A percentile compares a stretch with the other conserved stretches of the same genome.
Conservation (phyloP, 2,888 invertebrate species). For the Lepidocyrtinus sp. region DNA sequence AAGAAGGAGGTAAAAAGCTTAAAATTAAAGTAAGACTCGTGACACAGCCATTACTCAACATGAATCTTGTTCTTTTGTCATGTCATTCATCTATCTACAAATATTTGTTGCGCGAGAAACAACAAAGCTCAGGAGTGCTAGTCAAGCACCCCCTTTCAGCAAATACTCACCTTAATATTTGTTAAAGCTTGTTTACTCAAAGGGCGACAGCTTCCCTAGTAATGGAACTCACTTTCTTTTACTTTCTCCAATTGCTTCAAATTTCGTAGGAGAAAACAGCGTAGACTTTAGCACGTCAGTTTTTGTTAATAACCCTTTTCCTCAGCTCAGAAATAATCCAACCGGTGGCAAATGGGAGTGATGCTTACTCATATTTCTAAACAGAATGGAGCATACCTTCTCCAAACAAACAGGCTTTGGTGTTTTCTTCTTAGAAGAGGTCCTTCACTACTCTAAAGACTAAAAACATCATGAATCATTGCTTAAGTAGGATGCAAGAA, state of each 20-base stretch:
- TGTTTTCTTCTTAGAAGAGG: neutral
- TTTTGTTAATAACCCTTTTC: constrained; percentile 25
- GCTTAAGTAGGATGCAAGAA: constrained; percentile 10
- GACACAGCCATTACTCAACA: constrained; percentile 5
- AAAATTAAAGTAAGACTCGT: neutral
- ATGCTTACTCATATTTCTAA: neutral
- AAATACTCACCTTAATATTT: too few species aligned
- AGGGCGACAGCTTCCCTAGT: neutral
- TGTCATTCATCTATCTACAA: neutral
- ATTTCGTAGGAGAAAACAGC: neutral
- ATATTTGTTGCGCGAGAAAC: neutral
- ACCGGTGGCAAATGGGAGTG: constrained; percentile 19
- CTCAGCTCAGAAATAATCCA: constrained; percentile 30
- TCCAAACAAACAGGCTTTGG: neutral
- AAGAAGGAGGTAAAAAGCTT: neutral
- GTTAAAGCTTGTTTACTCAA: too few species aligned
- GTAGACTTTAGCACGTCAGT: neutral
- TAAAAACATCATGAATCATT: constrained; percentile 6
- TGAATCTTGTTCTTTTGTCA: neutral
- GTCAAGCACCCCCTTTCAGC: too few species aligned
- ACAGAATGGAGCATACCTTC: neutral
- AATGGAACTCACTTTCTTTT: neutral
- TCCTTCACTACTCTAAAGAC: neutral
- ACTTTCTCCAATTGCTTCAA: neutral
- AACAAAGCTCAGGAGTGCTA: too few species aligned